phyloP scores from a whole-genome alignment of 1,140 invertebrate genomes.

The Drosophila navojoa region DNA sequence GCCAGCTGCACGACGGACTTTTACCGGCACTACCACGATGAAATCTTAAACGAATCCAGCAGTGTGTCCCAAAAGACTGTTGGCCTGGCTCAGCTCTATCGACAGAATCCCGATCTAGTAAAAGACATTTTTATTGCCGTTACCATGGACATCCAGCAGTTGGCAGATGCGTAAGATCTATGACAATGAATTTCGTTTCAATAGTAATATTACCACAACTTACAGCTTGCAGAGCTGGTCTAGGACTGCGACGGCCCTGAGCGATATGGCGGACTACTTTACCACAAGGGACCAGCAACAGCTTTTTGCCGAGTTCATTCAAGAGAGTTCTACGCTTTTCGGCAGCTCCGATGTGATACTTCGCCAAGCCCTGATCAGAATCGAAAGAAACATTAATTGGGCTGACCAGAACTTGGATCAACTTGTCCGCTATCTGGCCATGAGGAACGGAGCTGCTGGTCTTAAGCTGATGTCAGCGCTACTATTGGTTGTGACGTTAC shows the following conservation, averaged over 20 bases:
- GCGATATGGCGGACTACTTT: conserved; percentile 83
- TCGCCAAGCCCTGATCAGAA: conserved; percentile 24
- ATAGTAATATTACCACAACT: conserved; percentile 3
- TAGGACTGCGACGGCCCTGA: conserved; percentile 78
- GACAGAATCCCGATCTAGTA: conserved; percentile 81
- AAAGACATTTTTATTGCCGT: conserved; percentile 55
- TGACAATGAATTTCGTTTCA: conserved; percentile 1
- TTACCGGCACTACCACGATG: conserved; percentile 30
- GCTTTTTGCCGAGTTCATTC: conserved; percentile 46
- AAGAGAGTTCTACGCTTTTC: conserved; percentile 40
- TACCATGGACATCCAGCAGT: conserved; percentile 32
- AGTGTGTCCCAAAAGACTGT: conserved; percentile 39
- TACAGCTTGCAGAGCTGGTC: conserved; percentile 76
- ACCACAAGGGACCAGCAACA: conserved; percentile 83
- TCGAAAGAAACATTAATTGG: conserved; percentile 39
- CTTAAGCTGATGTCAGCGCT: conserved; percentile 8
- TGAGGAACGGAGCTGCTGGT: conserved; percentile 31
- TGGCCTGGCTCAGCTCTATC: conserved; percentile 82
- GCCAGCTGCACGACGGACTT: conserved; percentile 55
- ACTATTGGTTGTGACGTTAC: conserved; percentile 26
- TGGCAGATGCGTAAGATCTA: conserved; percentile 61
- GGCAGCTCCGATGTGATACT: conserved; percentile 39
- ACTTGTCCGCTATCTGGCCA: conserved; percentile 35
- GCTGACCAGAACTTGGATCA: conserved; percentile 26
- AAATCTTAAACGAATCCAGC: conserved; percentile 34